Conservation (phyloP, 2,113 vertebrate species). For the Montifringilla adamsi region DNA sequence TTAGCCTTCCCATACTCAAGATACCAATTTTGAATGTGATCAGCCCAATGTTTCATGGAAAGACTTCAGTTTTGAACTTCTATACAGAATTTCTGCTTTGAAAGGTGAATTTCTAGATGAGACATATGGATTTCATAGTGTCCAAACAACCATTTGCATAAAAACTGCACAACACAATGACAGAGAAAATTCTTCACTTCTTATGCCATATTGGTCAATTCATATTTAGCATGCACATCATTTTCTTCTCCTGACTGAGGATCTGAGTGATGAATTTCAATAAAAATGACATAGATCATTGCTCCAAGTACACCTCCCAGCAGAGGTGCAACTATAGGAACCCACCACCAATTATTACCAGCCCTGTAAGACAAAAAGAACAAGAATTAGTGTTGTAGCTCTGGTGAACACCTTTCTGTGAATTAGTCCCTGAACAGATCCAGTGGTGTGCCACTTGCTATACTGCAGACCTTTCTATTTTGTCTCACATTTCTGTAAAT, state of each 20-base stretch:
- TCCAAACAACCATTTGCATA: not conserved
- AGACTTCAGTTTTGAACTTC: not conserved
- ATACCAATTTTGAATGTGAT: not conserved
- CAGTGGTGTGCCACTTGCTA: rapidly evolving
- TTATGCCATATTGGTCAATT: slow-evolving; percentile 71
- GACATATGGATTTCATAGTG: not conserved
- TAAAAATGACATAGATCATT: slow-evolving; percentile 80
- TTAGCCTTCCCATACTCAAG: not conserved
- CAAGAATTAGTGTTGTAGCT: not conserved
- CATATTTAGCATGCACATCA: slow-evolving; percentile 81
- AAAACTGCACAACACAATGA: not conserved
- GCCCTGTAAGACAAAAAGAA: slow-evolving; percentile 73
- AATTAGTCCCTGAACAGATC: not conserved
- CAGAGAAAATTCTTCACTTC: not conserved
- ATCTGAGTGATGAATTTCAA: slow-evolving; percentile 87
- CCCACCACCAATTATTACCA: slow-evolving; percentile 93
- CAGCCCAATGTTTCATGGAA: not conserved
- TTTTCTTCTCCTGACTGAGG: slow-evolving; percentile 62
- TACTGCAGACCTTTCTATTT: not conserved
- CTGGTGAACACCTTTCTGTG: not conserved
- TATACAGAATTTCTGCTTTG: not conserved
- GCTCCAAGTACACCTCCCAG: slow-evolving; percentile 85
- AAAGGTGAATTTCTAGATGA: not conserved
- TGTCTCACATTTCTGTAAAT: not conserved
- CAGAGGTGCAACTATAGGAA: slow-evolving; percentile 88